These are phyloP conservation scores for Chiloscyllium punctatum DNA, from an alignment of 2,797 vertebrate genomes.

Conservation along the genomic window DNA sequence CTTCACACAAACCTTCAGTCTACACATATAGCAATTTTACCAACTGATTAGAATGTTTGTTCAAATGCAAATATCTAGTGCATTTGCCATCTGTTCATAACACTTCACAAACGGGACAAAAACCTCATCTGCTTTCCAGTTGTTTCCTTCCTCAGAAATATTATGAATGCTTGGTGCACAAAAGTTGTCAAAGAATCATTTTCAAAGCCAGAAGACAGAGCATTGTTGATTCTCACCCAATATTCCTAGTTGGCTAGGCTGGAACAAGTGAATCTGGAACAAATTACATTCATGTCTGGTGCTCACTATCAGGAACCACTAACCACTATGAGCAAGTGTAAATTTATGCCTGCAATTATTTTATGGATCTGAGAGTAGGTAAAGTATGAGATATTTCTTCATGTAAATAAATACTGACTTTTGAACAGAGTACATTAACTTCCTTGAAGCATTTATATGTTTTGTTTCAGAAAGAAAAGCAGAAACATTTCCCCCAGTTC, in stretches of 20 bases:
- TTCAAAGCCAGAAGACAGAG: neutral
- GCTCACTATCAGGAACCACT: neutral
- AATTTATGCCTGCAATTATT: neutral
- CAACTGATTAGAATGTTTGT: neutral
- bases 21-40: slow-evolving; percentile 14
- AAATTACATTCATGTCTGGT: slow-evolving; percentile 13
- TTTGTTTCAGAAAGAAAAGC: neutral
- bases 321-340: neutral
- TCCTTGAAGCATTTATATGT: neutral
- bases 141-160: neutral
- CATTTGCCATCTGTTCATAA: neutral
- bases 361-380: neutral
- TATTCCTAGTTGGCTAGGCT: neutral
- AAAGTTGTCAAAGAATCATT: neutral
- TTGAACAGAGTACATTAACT: neutral
- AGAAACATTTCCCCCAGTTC: neutral
- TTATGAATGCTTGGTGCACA: neutral
- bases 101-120: neutral
- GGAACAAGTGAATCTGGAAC: slow-evolving; percentile 12
- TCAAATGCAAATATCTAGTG: neutral
- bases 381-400: neutral
- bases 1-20: neutral
- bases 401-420: neutral
- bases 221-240: slow-evolving; percentile 23
- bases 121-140: slow-evolving; percentile 21